Evolutionary conservation across 2,797 vertebrate genomes (phyloP), one percentile per base, ranked within the genome.

Genomic region (Anguilla megastoma): DNA sequence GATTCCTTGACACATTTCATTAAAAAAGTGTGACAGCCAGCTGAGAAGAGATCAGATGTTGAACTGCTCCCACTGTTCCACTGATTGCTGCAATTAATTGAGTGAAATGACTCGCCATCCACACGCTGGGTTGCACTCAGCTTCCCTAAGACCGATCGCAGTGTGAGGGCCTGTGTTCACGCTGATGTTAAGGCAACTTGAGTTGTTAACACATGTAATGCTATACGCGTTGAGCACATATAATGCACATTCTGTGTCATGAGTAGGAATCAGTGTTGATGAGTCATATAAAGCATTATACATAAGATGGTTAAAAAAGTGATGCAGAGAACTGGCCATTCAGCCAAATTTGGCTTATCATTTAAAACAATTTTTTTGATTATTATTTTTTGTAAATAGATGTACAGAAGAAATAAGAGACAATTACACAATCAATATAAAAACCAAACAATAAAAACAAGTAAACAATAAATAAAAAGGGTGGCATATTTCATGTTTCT

Each of bases 71-170:
- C 79, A 82, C 79, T 82, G 79, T 82, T 82, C 45, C 79, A 10
- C 41, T 82, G 79, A 82, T 82, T 82, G 27, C 79, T 50, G 45
- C 79, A 82, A 82, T 50, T 82, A 82, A 82, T 82, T n/a, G 79
- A 82, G 16, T 82, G 79, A 48, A 82, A 48, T 82, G 41, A 21
- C 41, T 82, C 79, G 24, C 24, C 18, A 3, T 82, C 45, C 79
- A n/a, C 79, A 82, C 9, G 45, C 41, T 50, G 79, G 41, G 79
- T 12, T 76, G 74, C 16, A 21, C 74, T 36, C 36, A 14, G 69
- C 69, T 45, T 48, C 36, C 36, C 79, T 8, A 82, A 82, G 18
- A 82, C 18, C 7, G 0, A 82, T n/a, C 6, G 12, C 45, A 50
- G 79, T 48, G 45, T 45, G 74, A 36, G 30, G 27, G 30, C 33